Conservation (phyloP, 2,888 invertebrate species). For the Aricia artaxerxes region DNA sequence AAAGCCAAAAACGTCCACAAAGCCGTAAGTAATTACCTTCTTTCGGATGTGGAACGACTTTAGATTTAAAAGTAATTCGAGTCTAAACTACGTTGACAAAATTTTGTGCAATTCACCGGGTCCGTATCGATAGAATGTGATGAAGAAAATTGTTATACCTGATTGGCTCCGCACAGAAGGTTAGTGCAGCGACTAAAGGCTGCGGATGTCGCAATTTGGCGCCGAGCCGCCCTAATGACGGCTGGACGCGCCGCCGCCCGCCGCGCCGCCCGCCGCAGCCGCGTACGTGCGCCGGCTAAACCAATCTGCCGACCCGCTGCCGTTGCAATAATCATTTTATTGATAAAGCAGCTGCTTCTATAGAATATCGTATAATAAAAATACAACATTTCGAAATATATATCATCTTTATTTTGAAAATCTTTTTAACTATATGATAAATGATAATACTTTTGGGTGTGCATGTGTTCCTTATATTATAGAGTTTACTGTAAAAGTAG, state of each 20-base stretch:
- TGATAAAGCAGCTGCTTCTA: slow-evolving; percentile 38
- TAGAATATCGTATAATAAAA: background rate
- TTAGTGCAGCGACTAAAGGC: slow-evolving; percentile 44
- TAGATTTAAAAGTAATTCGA: background rate
- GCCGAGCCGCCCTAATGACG: slow-evolving; percentile 64
- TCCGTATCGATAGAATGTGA: slow-evolving; percentile 23
- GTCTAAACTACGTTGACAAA: slow-evolving; percentile 5
- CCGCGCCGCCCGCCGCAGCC: slow-evolving; percentile 53
- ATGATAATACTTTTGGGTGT: too few relatives aligned
- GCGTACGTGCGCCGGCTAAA: slow-evolving; percentile 64
- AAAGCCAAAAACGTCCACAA: slow-evolving; percentile 16
- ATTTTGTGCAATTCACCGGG: slow-evolving; percentile 13
- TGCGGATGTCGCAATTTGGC: slow-evolving; percentile 74
- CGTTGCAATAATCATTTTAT: slow-evolving; percentile 45
- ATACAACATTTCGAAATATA: background rate
- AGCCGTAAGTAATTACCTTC: slow-evolving; percentile 25
- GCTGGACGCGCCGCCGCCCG: slow-evolving; percentile 50
- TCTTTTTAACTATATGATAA: background rate
- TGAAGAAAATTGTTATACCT: slow-evolving; percentile 41
- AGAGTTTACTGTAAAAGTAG: too few relatives aligned
- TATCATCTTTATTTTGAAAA: background rate
- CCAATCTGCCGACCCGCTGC: slow-evolving; percentile 45
- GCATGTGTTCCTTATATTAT: too few relatives aligned
- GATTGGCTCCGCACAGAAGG: slow-evolving; percentile 40
- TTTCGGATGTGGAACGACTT: background rate